Evolutionary conservation across 2,797 vertebrate species (phyloP), one percentile per base, ranked within the genome.

Genomic region (Bovichtus diacanthus): DNA sequence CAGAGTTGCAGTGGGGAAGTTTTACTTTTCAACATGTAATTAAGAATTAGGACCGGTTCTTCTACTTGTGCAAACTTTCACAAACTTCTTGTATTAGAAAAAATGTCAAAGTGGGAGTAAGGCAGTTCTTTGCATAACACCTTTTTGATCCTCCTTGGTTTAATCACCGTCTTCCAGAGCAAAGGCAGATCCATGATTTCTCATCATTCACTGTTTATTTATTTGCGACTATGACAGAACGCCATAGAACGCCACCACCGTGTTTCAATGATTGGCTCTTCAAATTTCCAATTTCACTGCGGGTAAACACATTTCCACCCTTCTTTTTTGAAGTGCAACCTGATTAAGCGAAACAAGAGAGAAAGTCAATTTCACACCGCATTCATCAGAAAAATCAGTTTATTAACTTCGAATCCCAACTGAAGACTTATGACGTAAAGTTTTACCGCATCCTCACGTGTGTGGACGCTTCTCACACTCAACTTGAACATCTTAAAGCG

Each of bases 351-450:
- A 76, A 73, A 74, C 70, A 55, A 25, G 54, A 86, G 36, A 65
- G 65, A 73, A 82, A 88, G 50, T 70, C 41, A 84, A 78, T 86
- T 85, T 84, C 70, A 76, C 82, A 75, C 47, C 65, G 49, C 65
- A 31, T 68, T 85, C 50, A 56, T 60, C 25, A 63, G 64, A 61
- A 77, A 70, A 65, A 65, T 50, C 1, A 1, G 21, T 78, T 73
- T 80, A 70, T 81, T 74, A 60, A 31, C 46, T 55, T 15, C 43
- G 62, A 82, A 79, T 78, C 46, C 64, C 19, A 66, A 79, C 76
- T 73, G 36, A 81, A 51, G 53, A 54, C 44, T 39, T 21, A 5
- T 5, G 61, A 29, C 7, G 0, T 75, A 60, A 74, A 44, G 29
- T 31, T 1, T n/a, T n/a, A n/a, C n/a, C n/a, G 39, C 1, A 27